Percentiles rank a stretch among this genome's conserved stretches.
phyloP scores from a whole-genome alignment of 2,888 invertebrate genomes.

The Enchytraeus crypticus region DNA sequence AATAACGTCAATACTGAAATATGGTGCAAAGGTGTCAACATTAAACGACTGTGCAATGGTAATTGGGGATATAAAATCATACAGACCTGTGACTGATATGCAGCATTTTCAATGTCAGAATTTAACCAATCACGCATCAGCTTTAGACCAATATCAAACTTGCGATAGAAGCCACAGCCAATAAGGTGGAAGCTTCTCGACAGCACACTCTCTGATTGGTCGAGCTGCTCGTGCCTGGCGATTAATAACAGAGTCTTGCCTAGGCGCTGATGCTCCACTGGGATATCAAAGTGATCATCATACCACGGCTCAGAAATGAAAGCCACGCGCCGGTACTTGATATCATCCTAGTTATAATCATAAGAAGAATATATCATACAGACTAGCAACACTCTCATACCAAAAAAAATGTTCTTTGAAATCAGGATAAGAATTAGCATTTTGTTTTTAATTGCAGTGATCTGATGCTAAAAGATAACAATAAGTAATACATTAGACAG shows the following conservation, averaged over 20 bases:
- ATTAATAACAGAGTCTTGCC: conserved; percentile 67
- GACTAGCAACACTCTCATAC: no score
- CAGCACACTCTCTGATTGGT: conserved; percentile 26
- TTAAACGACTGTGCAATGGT: no score
- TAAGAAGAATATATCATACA: no score
- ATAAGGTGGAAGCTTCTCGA: conserved; percentile 51
- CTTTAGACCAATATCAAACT: conserved; percentile 55
- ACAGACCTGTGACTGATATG: conserved; percentile 1
- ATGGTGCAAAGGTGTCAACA: no score
- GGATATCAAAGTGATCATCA: conserved; percentile 83
- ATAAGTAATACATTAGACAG: no score
- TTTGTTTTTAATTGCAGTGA: no score
- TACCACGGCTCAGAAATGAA: conserved; percentile 72
- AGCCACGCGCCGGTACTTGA: conserved; percentile 64
- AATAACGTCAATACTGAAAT: no score
- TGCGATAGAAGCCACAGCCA: conserved; percentile 61
- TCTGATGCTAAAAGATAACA: no score
- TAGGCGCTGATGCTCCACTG: conserved; percentile 57
- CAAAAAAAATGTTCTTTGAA: no score
- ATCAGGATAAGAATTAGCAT: no score
- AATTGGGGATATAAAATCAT: no score
- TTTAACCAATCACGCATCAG: conserved; percentile 27
- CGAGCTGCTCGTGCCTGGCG: conserved; percentile 29
- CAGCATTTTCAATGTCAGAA: background rate
- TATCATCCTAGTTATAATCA: conserved; percentile 28